Evolutionary conservation across 1,140 invertebrate species (phyloP).

Genomic region (Rhyzopertha dominica): DNA sequence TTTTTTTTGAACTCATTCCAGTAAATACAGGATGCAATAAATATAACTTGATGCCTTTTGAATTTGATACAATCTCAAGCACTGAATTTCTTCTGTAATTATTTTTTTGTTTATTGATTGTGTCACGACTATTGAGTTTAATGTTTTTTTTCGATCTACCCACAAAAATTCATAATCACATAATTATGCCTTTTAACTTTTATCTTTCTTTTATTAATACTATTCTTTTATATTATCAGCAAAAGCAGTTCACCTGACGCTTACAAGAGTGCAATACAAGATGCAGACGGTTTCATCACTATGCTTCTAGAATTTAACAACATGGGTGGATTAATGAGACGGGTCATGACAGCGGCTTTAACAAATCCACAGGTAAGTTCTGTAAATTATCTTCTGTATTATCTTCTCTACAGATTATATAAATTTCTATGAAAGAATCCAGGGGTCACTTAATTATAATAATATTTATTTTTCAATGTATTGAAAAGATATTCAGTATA

Average conservation of each 20-base stretch:
- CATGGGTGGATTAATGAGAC: conserved; percentile 91
- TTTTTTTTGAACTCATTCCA: too few species aligned
- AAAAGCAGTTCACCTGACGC: conserved; percentile 46
- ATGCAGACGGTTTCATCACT: conserved; percentile 78
- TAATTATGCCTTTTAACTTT: too few species aligned
- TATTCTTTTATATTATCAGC: too few species aligned
- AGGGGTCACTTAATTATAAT: conserved; percentile 9
- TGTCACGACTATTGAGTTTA: too few species aligned
- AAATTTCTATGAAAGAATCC: neutral
- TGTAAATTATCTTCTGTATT: neutral
- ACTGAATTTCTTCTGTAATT: too few species aligned
- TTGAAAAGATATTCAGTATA: neutral
- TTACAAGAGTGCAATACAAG: conserved; percentile 63
- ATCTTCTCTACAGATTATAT: neutral
- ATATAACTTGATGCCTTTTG: too few species aligned
- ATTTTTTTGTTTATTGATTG: too few species aligned
- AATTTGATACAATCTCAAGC: too few species aligned
- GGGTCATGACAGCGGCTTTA: conserved; percentile 83
- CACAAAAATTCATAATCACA: too few species aligned
- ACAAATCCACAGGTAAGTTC: conserved; percentile 68
- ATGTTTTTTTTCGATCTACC: too few species aligned
- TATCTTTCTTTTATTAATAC: too few species aligned
- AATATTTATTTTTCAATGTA: conserved; percentile 18
- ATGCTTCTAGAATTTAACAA: conserved; percentile 91
- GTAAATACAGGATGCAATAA: too few species aligned